phyloP scores from a whole-genome alignment of 2,888 invertebrate species.

The Limenitis camilla region DNA sequence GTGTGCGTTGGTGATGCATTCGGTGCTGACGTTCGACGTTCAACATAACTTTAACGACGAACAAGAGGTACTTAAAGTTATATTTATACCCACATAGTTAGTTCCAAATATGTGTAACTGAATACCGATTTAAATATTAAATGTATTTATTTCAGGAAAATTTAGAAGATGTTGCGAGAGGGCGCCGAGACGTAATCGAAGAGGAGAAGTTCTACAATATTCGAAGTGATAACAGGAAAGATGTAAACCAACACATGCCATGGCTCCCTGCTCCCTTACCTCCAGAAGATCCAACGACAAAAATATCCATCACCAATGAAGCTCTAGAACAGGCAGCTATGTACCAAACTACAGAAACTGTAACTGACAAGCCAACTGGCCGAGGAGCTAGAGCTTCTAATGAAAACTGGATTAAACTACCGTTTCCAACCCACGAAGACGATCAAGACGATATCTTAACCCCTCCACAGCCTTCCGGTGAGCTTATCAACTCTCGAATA shows the following conservation, averaged over 20 bases:
- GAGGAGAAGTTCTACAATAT: slow-evolving; percentile 65
- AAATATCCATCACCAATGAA: slow-evolving; percentile 56
- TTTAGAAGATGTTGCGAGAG: slow-evolving; percentile 45
- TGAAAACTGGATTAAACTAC: slow-evolving; percentile 77
- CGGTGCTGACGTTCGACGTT: slow-evolving; percentile 35
- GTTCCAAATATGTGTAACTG: not conserved
- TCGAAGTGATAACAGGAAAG: slow-evolving; percentile 43
- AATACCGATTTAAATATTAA: not conserved
- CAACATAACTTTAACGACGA: slow-evolving; percentile 37
- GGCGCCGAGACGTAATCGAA: slow-evolving; percentile 63
- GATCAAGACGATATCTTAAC: slow-evolving; percentile 61
- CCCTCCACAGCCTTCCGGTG: slow-evolving; percentile 70
- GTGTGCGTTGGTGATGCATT: slow-evolving; percentile 32
- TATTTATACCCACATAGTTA: not conserved
- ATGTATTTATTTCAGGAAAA: slow-evolving; percentile 33
- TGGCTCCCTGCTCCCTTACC: slow-evolving; percentile 64
- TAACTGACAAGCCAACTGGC: slow-evolving; percentile 71
- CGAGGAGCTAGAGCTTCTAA: slow-evolving; percentile 75
- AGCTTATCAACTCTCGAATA: slow-evolving; percentile 73
- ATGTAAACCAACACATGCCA: slow-evolving; percentile 40
- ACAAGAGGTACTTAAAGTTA: slow-evolving; percentile 21
- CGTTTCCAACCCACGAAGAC: slow-evolving; percentile 58
- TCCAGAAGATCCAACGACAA: slow-evolving; percentile 59
- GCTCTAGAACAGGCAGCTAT: slow-evolving; percentile 43
- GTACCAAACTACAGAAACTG: slow-evolving; percentile 60